phyloP scores from a whole-genome alignment of 2,113 vertebrate genomes.

The Daubentonia madagascariensis region DNA sequence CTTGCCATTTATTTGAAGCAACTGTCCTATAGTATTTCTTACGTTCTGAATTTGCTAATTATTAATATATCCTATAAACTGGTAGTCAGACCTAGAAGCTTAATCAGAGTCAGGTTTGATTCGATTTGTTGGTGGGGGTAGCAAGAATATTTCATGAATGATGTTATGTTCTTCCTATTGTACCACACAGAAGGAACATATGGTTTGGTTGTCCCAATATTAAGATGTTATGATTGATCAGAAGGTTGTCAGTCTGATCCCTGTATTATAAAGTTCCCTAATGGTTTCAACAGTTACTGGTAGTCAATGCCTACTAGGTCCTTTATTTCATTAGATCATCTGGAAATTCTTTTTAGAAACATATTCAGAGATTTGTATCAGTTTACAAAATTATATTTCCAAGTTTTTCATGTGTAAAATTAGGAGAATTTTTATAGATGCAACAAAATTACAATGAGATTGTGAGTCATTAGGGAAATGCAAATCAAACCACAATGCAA shows the following conservation, averaged over 20 bases:
- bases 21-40: neutral
- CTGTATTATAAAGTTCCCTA: neutral
- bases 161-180: neutral
- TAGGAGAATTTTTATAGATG: neutral
- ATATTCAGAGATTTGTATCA: conserved; percentile 26
- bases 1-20: conserved; percentile 22
- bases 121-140: neutral
- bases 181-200: neutral
- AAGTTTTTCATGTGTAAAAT: conserved; percentile 23
- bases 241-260: neutral
- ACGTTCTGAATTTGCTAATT: conserved; percentile 8
- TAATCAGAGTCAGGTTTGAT: neutral
- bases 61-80: neutral
- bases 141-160: neutral
- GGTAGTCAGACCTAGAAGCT: neutral
- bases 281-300: conserved; percentile 31
- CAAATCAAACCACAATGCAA: conserved; percentile 44
- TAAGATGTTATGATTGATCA: neutral
- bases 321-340: neutral
- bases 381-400: conserved; percentile 8
- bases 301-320: neutral
- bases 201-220: neutral
- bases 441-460: conserved; percentile 35
- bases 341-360: neutral
- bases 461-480: conserved; percentile 11